Percentiles rank a stretch among this genome's conserved stretches.
Conservation (phyloP, 2,797 vertebrate species). For the Allobates femoralis region DNA sequence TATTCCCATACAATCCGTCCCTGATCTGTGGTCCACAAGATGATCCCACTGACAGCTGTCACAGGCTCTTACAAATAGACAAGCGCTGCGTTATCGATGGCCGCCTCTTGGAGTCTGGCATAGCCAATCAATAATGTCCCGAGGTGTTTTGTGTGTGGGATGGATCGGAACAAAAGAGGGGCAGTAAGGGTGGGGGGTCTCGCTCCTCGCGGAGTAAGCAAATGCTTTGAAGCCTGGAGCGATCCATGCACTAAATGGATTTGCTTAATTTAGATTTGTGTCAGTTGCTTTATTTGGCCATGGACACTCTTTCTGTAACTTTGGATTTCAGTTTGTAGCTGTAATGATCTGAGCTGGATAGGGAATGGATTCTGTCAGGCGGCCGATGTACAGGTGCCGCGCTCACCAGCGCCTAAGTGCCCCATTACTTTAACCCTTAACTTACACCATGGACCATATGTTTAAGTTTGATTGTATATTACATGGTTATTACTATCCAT, state of each 20-base stretch:
- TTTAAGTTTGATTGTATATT: background rate
- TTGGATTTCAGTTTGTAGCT: constrained; percentile 6
- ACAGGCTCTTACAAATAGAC: constrained; percentile 40
- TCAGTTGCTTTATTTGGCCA: constrained; percentile 43
- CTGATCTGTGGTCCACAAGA: constrained; percentile 16
- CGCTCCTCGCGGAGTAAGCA: constrained; percentile 35
- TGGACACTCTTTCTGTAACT: constrained; percentile 9
- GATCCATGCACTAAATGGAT: constrained; percentile 54
- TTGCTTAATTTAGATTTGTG: constrained; percentile 56
- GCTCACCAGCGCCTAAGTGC: background rate
- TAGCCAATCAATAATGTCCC: constrained; percentile 53
- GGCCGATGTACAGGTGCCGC: background rate
- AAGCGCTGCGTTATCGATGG: constrained; percentile 45
- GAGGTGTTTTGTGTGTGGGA: constrained; percentile 25
- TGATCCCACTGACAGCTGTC: constrained; percentile 53
- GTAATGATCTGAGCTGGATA: constrained; percentile 17
- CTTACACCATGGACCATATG: background rate
- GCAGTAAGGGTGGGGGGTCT: background rate
- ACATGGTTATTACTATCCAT: background rate
- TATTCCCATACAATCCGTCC: background rate
- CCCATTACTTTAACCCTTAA: background rate
- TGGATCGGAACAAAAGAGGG: constrained; percentile 37
- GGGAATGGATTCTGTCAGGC: background rate
- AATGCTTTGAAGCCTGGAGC: constrained; percentile 60
- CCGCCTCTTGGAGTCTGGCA: constrained; percentile 51